These are phyloP conservation scores for Eulacestoma nigropectus DNA, from an alignment of 2,113 vertebrate species.

Conservation along the genomic window DNA sequence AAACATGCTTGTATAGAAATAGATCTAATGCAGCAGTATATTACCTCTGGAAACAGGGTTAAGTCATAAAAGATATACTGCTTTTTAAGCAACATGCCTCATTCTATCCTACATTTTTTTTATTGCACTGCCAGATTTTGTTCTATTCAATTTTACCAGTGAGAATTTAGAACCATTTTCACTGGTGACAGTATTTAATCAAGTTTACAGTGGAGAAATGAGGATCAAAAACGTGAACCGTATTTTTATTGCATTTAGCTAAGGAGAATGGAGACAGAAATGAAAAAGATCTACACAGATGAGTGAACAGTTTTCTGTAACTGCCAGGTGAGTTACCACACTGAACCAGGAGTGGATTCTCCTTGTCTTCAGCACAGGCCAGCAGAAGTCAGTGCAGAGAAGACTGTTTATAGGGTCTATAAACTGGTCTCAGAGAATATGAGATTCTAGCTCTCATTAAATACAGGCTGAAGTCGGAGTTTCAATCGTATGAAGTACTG, in stretches of 20 bases:
- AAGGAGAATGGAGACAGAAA: neutral
- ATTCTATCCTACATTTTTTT: neutral
- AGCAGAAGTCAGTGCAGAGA: neutral
- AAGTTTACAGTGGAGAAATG: neutral
- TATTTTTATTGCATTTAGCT: neutral
- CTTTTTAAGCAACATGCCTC: neutral
- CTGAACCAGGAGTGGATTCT: neutral
- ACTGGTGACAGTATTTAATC: neutral
- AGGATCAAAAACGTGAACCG: neutral
- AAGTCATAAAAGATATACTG: neutral
- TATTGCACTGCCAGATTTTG: neutral
- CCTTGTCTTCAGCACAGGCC: neutral
- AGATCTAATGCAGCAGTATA: neutral
- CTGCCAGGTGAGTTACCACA: neutral
- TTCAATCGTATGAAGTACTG: neutral
- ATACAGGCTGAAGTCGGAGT: neutral
- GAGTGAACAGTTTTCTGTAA: neutral
- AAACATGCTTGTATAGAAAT: neutral
- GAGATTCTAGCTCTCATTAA: neutral
- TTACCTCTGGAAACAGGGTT: neutral
- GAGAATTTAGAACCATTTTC: neutral
- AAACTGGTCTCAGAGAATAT: neutral
- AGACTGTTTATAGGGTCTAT: neutral
- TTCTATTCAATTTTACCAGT: neutral
- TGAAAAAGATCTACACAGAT: neutral